A percentile compares a stretch with the other conserved stretches of the same genome.
Conservation (phyloP, 2,113 vertebrate species). For the Proterorhinus semilunaris region DNA sequence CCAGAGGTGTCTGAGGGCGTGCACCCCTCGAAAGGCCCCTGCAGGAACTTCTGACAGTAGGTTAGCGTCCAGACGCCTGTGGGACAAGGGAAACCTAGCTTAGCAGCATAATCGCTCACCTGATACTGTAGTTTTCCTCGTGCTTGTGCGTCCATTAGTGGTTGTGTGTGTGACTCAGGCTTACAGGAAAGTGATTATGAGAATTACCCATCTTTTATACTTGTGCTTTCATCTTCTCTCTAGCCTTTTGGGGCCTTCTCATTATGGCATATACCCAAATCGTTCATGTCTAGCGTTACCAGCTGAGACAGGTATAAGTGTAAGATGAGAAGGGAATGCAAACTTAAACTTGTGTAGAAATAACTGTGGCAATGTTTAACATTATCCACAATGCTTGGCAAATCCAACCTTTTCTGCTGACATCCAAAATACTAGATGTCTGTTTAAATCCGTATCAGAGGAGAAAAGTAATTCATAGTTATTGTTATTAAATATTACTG, state of each 20-base stretch:
- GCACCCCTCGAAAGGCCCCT: slow-evolving; percentile 85
- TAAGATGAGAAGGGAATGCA: slow-evolving; percentile 40
- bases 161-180: slow-evolving; percentile 37
- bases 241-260: slow-evolving; percentile 62
- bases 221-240: slow-evolving; percentile 47
- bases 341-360: slow-evolving; percentile 31
- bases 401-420: not conserved
- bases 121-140: slow-evolving; percentile 23
- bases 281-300: slow-evolving; percentile 53
- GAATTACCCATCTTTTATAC: slow-evolving; percentile 57
- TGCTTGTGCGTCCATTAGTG: slow-evolving; percentile 35
- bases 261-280: slow-evolving; percentile 82
- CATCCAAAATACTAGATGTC: too few relatives aligned
- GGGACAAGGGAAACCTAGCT: slow-evolving; percentile 43
- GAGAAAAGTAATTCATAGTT: not conserved
- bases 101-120: slow-evolving; percentile 45
- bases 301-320: slow-evolving; percentile 60
- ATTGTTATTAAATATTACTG: too few relatives aligned
- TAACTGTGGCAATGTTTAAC: not conserved
- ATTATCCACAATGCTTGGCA: not conserved
- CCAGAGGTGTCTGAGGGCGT: slow-evolving; percentile 91
- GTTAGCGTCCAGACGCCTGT: slow-evolving; percentile 94
- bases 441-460: too few relatives aligned
- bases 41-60: slow-evolving; percentile 88
- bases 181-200: slow-evolving; percentile 57